Conservation (phyloP, 1,140 invertebrate species). For the Pemphigus obesinymphae region DNA sequence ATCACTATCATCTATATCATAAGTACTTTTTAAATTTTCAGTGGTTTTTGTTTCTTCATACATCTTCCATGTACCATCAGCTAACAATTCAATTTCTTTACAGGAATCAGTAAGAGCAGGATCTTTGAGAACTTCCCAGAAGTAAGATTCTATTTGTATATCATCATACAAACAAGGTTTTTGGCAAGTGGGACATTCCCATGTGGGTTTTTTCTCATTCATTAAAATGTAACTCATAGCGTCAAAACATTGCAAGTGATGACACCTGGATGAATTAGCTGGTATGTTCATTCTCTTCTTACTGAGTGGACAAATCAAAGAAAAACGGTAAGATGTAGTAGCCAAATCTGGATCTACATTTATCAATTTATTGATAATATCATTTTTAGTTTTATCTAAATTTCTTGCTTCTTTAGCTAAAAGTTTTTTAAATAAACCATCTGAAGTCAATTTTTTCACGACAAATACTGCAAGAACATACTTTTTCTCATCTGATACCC, state of each 20-base stretch:
- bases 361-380: neutral
- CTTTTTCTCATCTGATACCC: slow-evolving; percentile 77
- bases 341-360: slow-evolving; percentile 41
- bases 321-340: slow-evolving; percentile 40
- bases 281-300: slow-evolving; percentile 93
- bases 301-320: slow-evolving; percentile 70
- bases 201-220: slow-evolving; percentile 97
- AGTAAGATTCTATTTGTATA: slow-evolving; percentile 37
- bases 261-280: slow-evolving; percentile 81
- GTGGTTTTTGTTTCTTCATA: slow-evolving; percentile 18
- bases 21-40: neutral
- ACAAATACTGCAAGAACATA: slow-evolving; percentile 84
- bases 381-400: slow-evolving; percentile 73
- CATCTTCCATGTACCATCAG: slow-evolving; percentile 39
- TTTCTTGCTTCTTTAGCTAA: slow-evolving; percentile 82
- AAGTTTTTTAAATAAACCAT: slow-evolving; percentile 73
- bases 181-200: slow-evolving; percentile 97
- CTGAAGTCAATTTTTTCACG: slow-evolving; percentile 79
- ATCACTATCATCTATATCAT: slow-evolving; percentile 28
- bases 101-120: neutral
- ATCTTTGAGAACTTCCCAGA: slow-evolving; percentile 16
- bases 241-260: slow-evolving; percentile 97
- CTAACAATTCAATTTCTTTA: slow-evolving; percentile 39
- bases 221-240: slow-evolving; percentile 91
- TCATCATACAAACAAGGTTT: slow-evolving; percentile 52